These are phyloP conservation scores for Diploptera punctata DNA, from an alignment of 2,888 invertebrate species.

Conservation along the genomic window DNA sequence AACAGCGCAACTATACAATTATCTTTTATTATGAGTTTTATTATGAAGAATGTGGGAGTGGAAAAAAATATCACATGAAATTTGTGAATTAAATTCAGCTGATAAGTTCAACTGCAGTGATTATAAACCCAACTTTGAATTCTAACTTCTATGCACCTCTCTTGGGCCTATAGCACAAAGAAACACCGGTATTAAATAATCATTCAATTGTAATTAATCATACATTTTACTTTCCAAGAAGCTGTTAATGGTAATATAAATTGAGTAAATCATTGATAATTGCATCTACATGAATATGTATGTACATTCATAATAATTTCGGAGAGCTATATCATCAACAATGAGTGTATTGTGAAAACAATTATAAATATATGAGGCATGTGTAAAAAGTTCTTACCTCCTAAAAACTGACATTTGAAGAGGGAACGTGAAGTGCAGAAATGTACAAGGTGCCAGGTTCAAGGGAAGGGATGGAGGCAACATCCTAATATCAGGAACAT, in stretches of 20 bases:
- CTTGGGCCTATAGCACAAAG: too few species aligned
- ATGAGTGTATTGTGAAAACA: background rate
- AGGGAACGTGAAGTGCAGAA: background rate
- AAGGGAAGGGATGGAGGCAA: slow-evolving; percentile 1
- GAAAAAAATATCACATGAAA: too few species aligned
- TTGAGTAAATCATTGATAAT: background rate
- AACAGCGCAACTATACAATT: too few species aligned
- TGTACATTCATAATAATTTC: background rate
- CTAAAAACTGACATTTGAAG: slow-evolving; percentile 2
- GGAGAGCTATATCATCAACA: background rate
- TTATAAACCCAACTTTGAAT: too few species aligned
- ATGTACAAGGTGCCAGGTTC: slow-evolving; percentile 4
- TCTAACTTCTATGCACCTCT: too few species aligned
- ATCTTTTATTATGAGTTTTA: too few species aligned
- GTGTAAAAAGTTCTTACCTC: background rate
- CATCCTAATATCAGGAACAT: slow-evolving; percentile 8
- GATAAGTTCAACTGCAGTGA: too few species aligned
- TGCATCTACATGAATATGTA: background rate
- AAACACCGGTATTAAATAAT: too few species aligned
- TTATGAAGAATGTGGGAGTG: too few species aligned
- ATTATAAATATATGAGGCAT: too few species aligned
- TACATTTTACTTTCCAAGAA: background rate
- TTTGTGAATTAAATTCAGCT: too few species aligned
- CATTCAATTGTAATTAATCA: too few species aligned
- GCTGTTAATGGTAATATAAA: background rate